These are phyloP conservation scores for Papilio helenus DNA, from an alignment of 1,140 invertebrate species.

Conservation along the genomic window DNA sequence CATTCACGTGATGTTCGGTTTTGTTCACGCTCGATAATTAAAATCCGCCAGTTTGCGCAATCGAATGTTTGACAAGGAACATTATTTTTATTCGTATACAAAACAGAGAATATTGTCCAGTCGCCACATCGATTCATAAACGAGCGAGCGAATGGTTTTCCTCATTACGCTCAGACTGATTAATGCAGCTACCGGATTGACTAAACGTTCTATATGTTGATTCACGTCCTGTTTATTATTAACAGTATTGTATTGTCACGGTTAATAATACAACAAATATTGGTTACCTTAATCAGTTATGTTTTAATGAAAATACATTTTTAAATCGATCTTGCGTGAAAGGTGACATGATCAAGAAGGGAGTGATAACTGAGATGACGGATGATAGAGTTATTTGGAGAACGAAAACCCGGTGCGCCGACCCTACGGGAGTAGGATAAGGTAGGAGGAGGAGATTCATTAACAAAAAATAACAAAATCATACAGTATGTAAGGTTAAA, in stretches of 20 bases:
- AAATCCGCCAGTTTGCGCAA: neutral
- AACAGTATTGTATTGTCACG: neutral
- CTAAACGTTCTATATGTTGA: conserved; percentile 27
- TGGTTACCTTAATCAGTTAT: no score
- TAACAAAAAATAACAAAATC: no score
- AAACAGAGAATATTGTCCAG: neutral
- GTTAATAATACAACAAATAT: no score
- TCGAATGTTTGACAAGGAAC: neutral
- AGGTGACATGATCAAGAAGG: no score
- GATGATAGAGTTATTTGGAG: no score
- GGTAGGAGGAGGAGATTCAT: no score
- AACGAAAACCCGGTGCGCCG: no score
- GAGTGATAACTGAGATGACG: no score
- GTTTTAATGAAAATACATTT: no score
- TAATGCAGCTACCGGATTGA: conserved; percentile 9
- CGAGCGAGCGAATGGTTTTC: neutral
- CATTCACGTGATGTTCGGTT: neutral
- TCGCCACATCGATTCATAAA: conserved; percentile 24
- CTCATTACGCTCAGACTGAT: conserved; percentile 35
- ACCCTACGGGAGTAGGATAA: no score
- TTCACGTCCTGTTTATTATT: neutral
- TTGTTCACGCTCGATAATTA: neutral
- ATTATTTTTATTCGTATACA: conserved; percentile 7
- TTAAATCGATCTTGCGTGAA: no score
- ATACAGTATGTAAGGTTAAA: no score